phyloP scores from a whole-genome alignment of 2,113 vertebrate genomes.

The Noturus placidus region DNA sequence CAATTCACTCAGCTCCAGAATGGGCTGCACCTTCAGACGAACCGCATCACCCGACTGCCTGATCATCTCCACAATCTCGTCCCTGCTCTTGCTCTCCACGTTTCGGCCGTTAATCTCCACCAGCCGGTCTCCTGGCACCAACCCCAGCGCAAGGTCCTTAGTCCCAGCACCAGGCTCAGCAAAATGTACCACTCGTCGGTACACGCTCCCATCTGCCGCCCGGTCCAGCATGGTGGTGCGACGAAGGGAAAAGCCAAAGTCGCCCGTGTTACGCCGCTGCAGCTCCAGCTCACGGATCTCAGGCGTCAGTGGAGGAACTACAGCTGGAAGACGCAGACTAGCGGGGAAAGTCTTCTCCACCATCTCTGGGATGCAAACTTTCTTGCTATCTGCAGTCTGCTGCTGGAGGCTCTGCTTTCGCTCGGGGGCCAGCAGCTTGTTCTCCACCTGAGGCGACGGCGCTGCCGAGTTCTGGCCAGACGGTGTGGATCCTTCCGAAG shows the following conservation, averaged over 20 bases:
- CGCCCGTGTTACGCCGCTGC: slow-evolving; percentile 87
- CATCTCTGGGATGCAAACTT: slow-evolving; percentile 76
- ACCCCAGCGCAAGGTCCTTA: slow-evolving; percentile 85
- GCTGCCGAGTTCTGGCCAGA: slow-evolving; percentile 76
- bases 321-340: slow-evolving; percentile 78
- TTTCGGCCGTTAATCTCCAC: slow-evolving; percentile 93
- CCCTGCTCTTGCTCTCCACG: slow-evolving; percentile 88
- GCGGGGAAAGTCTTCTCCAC: slow-evolving; percentile 81
- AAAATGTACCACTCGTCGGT: slow-evolving; percentile 87
- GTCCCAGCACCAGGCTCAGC: slow-evolving; percentile 90
- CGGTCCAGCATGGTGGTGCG: slow-evolving; percentile 93
- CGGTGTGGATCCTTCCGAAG: slow-evolving; percentile 78
- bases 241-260: slow-evolving; percentile 94
- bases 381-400: slow-evolving; percentile 14
- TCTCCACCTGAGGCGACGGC: slow-evolving; percentile 79
- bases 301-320: slow-evolving; percentile 77
- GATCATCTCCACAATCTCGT: slow-evolving; percentile 99
- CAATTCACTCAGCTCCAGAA: slow-evolving; percentile 91
- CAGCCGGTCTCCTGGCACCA: slow-evolving; percentile 91
- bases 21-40: slow-evolving; percentile 91
- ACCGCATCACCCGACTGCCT: slow-evolving; percentile 91
- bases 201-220: slow-evolving; percentile 80
- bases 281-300: slow-evolving; percentile 83
- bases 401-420: slow-evolving; percentile 62
- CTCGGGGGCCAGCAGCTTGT: slow-evolving; percentile 69